Conservation (phyloP, 2,113 vertebrate genomes). For the Aegotheles bennettii region DNA sequence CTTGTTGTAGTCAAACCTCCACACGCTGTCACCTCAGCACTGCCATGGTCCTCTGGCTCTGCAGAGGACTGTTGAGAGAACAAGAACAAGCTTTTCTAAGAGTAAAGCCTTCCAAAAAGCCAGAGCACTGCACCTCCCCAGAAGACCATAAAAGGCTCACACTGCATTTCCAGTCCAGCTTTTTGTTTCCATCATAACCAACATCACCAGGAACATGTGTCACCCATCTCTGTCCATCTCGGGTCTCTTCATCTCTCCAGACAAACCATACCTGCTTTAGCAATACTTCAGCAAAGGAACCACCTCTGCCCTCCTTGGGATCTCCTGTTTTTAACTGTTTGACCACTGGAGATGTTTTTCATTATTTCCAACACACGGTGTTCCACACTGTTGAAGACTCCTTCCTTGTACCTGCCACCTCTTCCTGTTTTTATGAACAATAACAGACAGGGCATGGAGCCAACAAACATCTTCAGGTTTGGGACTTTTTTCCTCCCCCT, state of each 20-base stretch:
- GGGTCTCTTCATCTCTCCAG: background rate
- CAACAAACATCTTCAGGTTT: background rate
- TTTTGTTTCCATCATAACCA: background rate
- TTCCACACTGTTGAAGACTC: background rate
- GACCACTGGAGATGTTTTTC: background rate
- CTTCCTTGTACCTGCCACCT: background rate
- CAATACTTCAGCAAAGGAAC: background rate
- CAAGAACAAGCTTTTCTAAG: background rate
- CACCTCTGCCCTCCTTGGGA: background rate
- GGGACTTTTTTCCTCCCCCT: too few relatives aligned
- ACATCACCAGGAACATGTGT: background rate
- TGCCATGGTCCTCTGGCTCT: background rate
- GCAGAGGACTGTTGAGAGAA: background rate
- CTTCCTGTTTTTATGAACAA: background rate
- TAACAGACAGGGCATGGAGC: accelerated
- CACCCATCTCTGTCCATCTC: background rate
- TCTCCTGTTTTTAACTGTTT: background rate
- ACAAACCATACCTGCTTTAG: background rate
- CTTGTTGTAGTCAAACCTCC: background rate
- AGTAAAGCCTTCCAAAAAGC: background rate
- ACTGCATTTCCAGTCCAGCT: background rate
- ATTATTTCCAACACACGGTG: accelerated
- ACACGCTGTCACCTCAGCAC: background rate
- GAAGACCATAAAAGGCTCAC: background rate
- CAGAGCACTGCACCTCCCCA: background rate